A percentile compares a stretch with the other conserved stretches of the same genome.
Evolutionary conservation across 2,888 invertebrate species (phyloP).

Genomic region (Hydrotaea cyrtoneurina): DNA sequence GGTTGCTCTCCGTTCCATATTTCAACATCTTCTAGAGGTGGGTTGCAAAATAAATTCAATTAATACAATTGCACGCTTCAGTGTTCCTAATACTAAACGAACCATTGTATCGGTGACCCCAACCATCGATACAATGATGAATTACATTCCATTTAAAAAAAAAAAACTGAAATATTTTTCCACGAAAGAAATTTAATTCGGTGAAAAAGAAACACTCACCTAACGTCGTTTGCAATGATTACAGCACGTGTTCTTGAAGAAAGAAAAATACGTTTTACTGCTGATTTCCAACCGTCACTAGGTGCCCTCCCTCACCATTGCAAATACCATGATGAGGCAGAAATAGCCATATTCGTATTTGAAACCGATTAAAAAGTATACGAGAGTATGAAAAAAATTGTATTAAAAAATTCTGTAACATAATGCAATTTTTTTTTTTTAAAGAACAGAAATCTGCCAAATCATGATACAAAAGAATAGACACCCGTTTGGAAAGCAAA

Average conservation of each 20-base stretch:
- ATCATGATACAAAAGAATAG: constrained; percentile 21
- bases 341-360: constrained; percentile 32
- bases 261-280: background rate
- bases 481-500: constrained; percentile 5
- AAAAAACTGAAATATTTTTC: background rate
- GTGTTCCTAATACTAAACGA: no score
- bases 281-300: background rate
- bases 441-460: background rate
- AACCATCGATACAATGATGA: background rate
- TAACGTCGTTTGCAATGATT: background rate
- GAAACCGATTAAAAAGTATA: constrained; percentile 32
- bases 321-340: constrained; percentile 57
- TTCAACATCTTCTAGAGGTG: no score
- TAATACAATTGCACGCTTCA: background rate
- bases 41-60: background rate
- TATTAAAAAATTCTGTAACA: constrained; percentile 13
- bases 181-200: background rate
- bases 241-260: constrained; percentile 4
- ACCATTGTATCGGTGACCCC: background rate
- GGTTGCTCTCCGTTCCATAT: no score
- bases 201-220: background rate
- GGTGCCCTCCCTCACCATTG: background rate
- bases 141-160: constrained; percentile 5
- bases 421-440: constrained; percentile 17
- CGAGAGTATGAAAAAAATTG: background rate